Percentiles rank a stretch among this genome's conserved stretches.
These are phyloP conservation scores for Corythornis vintsioides DNA, from an alignment of 2,113 vertebrate species.

Conservation along the genomic window DNA sequence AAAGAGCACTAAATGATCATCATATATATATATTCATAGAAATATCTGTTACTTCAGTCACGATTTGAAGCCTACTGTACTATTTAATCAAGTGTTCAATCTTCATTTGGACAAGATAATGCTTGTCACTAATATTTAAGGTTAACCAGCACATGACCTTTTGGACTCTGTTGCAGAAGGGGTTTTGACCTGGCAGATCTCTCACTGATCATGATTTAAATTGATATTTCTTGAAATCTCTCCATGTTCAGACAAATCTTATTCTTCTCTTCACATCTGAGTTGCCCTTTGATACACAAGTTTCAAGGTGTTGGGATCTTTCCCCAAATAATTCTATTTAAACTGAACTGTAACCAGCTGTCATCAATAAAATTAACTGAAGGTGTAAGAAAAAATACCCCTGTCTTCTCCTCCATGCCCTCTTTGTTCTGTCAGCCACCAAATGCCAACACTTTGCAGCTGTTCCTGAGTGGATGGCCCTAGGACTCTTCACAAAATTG, in stretches of 20 bases:
- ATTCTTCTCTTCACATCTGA: background rate
- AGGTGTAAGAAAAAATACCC: background rate
- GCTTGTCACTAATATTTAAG: background rate
- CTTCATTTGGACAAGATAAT: background rate
- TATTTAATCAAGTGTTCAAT: background rate
- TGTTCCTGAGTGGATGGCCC: background rate
- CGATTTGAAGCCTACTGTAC: background rate
- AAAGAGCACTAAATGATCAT: background rate
- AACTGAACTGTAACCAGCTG: background rate
- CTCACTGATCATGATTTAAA: background rate
- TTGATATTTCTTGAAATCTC: background rate
- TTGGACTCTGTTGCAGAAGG: background rate
- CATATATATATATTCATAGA: background rate
- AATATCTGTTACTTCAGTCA: slow-evolving; percentile 10
- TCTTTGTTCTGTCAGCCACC: background rate
- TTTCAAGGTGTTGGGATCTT: background rate
- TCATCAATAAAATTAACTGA: background rate
- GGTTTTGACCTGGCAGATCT: background rate
- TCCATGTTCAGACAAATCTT: background rate
- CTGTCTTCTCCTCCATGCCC: background rate
- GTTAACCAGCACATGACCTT: background rate
- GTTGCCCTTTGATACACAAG: background rate
- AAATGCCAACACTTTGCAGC: background rate
- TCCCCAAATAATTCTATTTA: background rate
- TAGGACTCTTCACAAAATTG: background rate